Evolutionary conservation across 2,797 vertebrate species (phyloP), one percentile per base, ranked within the genome.

Genomic region (Ibycter americanus): DNA sequence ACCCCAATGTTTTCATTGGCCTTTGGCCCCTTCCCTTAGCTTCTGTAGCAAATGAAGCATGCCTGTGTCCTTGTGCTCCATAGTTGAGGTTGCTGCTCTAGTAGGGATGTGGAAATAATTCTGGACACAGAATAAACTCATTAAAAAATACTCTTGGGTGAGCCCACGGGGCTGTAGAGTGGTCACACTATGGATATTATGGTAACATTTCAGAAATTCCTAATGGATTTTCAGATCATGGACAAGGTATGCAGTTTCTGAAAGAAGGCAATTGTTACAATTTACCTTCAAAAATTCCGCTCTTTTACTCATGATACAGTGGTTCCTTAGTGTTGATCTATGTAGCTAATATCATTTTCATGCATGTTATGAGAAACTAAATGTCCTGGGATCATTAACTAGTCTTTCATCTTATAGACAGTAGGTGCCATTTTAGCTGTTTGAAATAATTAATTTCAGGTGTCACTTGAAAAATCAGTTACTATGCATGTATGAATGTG

Each of bases 51-150:
- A 83, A 70, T 0, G 58, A 93, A 87, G 84, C 59, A 27, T 74
- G 51, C 42, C 74, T 4, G 0, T 83, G 49, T 46, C 84, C 34
- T 72, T 72, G 13, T 44, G 36, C 79, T 86, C 61, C 71, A 15
- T 88, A 68, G 61, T 68, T 73, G n/a, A 82, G 55, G 40, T 83
- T 89, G 80, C 58, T 92, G 34, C 83, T 82, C 3, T 54, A 55
- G 42, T 16, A 68, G 78, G 78, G 66, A 90, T 84, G 73, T 92
- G 67, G 90, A 96, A 95, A 93, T 93, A 90, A 87, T 52, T 9
- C 49, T 3, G 11, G 47, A 63, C 1, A 5, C 67, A 95, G 90
- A 93, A 92, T 87, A 80, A 77, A 77, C 83, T 93, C 51, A 68
- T 84, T 72, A 66, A 82, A 77, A 93, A 87, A 58, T 82, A 84